Evolutionary conservation across 2,797 vertebrate genomes (phyloP).

Genomic region (Harpagifer antarcticus): DNA sequence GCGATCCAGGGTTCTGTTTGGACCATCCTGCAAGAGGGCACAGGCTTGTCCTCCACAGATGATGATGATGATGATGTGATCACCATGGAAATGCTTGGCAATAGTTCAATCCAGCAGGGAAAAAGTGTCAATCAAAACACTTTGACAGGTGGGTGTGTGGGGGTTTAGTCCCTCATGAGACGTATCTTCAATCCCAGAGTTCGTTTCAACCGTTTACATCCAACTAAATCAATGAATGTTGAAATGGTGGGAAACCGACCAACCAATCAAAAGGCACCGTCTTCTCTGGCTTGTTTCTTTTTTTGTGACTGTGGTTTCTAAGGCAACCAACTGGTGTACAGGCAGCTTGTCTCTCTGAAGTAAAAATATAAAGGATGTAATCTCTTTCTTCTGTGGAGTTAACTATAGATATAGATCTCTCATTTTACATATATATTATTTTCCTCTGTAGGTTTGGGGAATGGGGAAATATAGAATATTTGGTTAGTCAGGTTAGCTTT

Average conservation of each 20-base stretch:
- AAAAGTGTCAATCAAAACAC: slow-evolving; percentile 74
- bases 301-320: slow-evolving; percentile 86
- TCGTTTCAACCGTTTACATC: slow-evolving; percentile 74
- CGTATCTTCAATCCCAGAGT: slow-evolving; percentile 75
- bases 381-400: slow-evolving; percentile 77
- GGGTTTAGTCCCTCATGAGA: slow-evolving; percentile 58
- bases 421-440: slow-evolving; percentile 76
- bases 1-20: slow-evolving; percentile 88
- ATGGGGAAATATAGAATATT: slow-evolving; percentile 76
- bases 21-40: slow-evolving; percentile 89
- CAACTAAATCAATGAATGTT: slow-evolving; percentile 77
- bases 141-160: slow-evolving; percentile 39
- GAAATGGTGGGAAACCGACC: slow-evolving; percentile 80
- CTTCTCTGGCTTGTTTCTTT: slow-evolving; percentile 76
- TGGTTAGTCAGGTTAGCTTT: slow-evolving; percentile 83
- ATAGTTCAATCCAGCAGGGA: slow-evolving; percentile 79
- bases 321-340: slow-evolving; percentile 87
- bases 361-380: slow-evolving; percentile 87
- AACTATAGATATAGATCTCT: slow-evolving; percentile 81
- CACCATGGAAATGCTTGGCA: slow-evolving; percentile 87
- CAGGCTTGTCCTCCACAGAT: slow-evolving; percentile 87
- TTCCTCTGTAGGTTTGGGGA: slow-evolving; percentile 75
- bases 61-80: slow-evolving; percentile 89
- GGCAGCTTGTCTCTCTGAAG: slow-evolving; percentile 84
- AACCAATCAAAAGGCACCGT: slow-evolving; percentile 87